Evolutionary conservation across 2,113 vertebrate genomes (phyloP).

Genomic region (Pseudonaja textilis): DNA sequence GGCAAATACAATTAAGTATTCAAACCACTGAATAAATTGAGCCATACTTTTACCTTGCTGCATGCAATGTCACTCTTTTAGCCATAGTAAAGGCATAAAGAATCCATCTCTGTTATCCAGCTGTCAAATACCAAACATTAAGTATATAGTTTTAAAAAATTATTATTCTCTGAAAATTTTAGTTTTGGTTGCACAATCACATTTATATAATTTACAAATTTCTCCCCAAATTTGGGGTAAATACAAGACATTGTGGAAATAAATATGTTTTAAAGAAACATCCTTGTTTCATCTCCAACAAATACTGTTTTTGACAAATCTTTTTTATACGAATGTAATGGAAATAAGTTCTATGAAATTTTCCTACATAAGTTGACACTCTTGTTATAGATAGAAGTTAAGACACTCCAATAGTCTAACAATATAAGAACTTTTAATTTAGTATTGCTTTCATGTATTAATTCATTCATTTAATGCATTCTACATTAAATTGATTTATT

Average conservation of each 20-base stretch:
- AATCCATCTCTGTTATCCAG: too few relatives aligned
- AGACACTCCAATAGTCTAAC: not conserved
- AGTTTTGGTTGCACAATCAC: too few relatives aligned
- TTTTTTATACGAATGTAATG: not conserved
- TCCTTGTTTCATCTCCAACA: not conserved
- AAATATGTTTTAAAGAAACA: not conserved
- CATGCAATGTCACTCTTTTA: too few relatives aligned
- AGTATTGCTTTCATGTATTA: not conserved
- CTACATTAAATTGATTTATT: not conserved
- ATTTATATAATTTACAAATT: too few relatives aligned
- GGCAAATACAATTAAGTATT: too few relatives aligned
- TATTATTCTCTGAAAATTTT: too few relatives aligned
- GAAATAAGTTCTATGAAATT: not conserved
- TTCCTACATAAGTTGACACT: not conserved
- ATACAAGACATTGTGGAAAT: not conserved
- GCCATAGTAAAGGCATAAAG: too few relatives aligned
- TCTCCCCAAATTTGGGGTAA: not conserved
- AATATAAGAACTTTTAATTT: not conserved
- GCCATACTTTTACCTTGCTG: too few relatives aligned
- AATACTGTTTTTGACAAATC: not conserved
- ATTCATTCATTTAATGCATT: not conserved
- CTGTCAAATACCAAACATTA: too few relatives aligned
- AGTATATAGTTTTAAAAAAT: too few relatives aligned
- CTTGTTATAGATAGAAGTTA: not conserved
- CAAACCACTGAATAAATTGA: too few relatives aligned